phyloP scores from a whole-genome alignment of 2,113 vertebrate species.

The Abramis brama region DNA sequence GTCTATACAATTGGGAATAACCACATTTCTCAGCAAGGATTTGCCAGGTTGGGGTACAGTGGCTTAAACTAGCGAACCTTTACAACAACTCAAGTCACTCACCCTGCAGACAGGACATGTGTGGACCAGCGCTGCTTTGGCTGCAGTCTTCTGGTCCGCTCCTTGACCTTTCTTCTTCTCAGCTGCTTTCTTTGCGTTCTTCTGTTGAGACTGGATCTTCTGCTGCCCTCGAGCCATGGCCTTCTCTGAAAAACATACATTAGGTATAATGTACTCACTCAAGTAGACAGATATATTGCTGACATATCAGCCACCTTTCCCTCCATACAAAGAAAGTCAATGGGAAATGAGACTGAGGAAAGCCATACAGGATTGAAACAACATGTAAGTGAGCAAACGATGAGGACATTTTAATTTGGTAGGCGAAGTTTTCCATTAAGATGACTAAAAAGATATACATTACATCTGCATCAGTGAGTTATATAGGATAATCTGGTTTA shows the following conservation, averaged over 20 bases:
- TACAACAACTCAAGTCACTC: conserved; percentile 13
- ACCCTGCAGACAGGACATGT: conserved; percentile 85
- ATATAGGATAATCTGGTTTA: background rate
- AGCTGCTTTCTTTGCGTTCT: conserved; percentile 83
- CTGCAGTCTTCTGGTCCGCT: conserved; percentile 83
- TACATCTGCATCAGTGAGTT: background rate
- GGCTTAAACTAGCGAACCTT: background rate
- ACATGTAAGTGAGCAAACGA: background rate
- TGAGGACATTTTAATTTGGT: background rate
- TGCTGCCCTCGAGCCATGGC: conserved; percentile 86
- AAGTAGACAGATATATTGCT: background rate
- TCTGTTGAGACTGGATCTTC: conserved; percentile 86
- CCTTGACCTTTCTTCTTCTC: conserved; percentile 82
- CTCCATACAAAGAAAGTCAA: background rate
- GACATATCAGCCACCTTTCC: background rate
- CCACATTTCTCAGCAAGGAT: background rate
- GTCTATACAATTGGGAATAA: conserved; percentile 65
- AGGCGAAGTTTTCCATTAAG: background rate
- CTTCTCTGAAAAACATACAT: conserved; percentile 24
- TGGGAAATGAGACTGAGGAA: background rate
- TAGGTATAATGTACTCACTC: background rate
- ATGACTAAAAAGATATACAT: background rate
- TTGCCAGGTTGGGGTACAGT: background rate
- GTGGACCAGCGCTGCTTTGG: conserved; percentile 81
- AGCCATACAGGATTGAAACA: background rate